A percentile compares a stretch with the other conserved stretches of the same genome.
Evolutionary conservation across 2,113 vertebrate species (phyloP).

Genomic region (Oenanthe oenanthe): DNA sequence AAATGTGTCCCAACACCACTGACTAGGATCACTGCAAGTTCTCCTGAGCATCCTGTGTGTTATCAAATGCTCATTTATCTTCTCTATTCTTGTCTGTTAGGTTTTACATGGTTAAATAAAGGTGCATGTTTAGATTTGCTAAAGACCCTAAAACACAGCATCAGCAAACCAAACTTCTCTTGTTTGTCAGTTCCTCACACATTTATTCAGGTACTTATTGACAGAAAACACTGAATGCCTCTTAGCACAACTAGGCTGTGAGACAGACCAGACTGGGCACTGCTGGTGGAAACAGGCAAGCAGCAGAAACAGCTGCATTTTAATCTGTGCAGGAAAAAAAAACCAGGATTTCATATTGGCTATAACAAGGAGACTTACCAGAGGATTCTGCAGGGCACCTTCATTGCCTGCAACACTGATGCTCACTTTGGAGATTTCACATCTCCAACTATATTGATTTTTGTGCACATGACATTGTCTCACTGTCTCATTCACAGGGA

Average conservation of each 20-base stretch:
- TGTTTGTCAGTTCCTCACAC: not conserved
- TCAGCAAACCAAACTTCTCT: not conserved
- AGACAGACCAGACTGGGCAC: not conserved
- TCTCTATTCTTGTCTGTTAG: not conserved
- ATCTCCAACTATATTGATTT: not conserved
- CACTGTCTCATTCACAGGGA: not conserved
- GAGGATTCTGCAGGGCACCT: not conserved
- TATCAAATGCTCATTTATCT: not conserved
- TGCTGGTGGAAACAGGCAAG: not conserved
- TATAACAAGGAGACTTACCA: not conserved
- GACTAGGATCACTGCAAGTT: not conserved
- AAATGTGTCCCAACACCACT: not conserved
- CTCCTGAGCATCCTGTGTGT: not conserved
- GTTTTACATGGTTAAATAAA: not conserved
- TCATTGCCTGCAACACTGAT: not conserved
- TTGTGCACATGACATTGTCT: not conserved
- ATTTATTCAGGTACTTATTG: not conserved
- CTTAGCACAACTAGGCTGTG: not conserved
- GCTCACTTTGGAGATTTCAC: not conserved
- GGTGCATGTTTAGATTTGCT: not conserved
- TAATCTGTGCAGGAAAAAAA: not conserved
- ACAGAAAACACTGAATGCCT: not conserved
- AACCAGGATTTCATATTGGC: not conserved
- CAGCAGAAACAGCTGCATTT: not conserved
- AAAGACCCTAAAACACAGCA: not conserved